These are phyloP conservation scores for Drosophila auraria DNA, from an alignment of 1,140 invertebrate species.

Conservation along the genomic window DNA sequence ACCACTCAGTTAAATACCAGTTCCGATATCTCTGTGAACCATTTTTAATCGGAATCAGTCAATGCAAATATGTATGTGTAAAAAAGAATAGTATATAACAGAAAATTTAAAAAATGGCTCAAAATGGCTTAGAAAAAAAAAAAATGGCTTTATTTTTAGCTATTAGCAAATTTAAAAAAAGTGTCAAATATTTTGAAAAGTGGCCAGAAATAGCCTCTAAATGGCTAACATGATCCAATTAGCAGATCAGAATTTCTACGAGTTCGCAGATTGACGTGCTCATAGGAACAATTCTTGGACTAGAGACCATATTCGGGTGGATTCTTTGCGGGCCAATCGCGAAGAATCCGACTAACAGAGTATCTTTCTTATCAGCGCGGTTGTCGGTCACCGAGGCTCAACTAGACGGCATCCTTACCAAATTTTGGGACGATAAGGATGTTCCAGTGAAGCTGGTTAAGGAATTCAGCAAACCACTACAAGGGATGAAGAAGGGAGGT, in stretches of 20 bases:
- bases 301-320: not conserved
- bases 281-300: not conserved
- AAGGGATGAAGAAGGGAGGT: too few relatives aligned
- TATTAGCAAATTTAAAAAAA: not conserved
- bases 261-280: slow-evolving; percentile 6
- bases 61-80: not conserved
- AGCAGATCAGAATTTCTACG: not conserved
- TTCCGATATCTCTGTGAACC: not conserved
- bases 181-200: not conserved
- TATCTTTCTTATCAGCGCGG: not conserved
- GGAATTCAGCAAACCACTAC: too few relatives aligned
- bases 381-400: too few relatives aligned
- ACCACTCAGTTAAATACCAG: not conserved
- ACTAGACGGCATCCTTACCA: too few relatives aligned
- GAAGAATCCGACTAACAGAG: not conserved
- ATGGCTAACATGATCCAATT: not conserved
- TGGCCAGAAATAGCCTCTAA: too few relatives aligned
- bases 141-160: not conserved
- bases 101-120: too few relatives aligned
- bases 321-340: slow-evolving; percentile 1
- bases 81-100: not conserved
- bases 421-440: too few relatives aligned
- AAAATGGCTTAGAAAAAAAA: not conserved
- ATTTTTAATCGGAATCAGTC: not conserved
- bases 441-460: too few relatives aligned